Evolutionary conservation across 2,888 invertebrate genomes (phyloP).

Genomic region (Zhuqinia jingwanae): DNA sequence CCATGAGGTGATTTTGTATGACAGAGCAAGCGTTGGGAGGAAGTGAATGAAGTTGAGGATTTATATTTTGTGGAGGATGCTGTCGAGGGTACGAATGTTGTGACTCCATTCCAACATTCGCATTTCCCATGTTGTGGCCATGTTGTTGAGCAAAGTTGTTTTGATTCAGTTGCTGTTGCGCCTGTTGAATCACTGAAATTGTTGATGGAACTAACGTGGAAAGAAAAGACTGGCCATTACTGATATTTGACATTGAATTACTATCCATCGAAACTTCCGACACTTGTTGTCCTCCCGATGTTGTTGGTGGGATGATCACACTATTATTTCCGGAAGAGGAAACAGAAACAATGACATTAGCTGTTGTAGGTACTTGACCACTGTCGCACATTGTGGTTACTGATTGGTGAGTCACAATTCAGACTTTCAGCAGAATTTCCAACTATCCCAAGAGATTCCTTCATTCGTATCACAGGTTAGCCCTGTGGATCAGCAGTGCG

Average conservation of each 20-base stretch:
- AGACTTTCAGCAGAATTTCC: no score
- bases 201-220: background rate
- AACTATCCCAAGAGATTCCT: no score
- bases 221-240: background rate
- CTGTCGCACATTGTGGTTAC: no score
- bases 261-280: background rate
- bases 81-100: constrained; percentile 41
- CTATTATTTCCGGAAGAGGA: background rate
- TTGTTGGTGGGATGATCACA: background rate
- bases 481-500: no score
- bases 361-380: background rate
- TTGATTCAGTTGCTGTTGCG: background rate
- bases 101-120: constrained; percentile 23
- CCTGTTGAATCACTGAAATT: no score
- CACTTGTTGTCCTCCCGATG: background rate
- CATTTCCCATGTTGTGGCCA: background rate
- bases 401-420: no score
- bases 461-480: no score
- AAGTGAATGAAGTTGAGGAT: constrained; percentile 16
- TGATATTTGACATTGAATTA: background rate
- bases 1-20: constrained; percentile 54
- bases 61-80: background rate
- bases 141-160: constrained; percentile 4
- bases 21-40: background rate
- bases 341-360: background rate